Conservation (phyloP, 1,140 invertebrate species). For the Drosophila serrata region DNA sequence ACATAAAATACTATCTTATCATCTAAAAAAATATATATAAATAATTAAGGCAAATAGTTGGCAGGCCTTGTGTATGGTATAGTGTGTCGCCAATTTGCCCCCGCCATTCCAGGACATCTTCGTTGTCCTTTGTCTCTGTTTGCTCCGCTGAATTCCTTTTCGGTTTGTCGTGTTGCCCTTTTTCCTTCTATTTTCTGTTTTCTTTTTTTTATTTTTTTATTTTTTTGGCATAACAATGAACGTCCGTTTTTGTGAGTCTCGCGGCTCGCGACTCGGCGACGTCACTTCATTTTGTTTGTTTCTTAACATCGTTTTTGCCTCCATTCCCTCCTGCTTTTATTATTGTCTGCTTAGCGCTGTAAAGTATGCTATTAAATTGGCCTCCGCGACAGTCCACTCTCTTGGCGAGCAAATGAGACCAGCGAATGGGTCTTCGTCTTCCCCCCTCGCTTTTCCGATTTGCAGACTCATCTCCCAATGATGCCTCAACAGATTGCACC, state of each 20-base stretch:
- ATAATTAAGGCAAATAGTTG: neutral
- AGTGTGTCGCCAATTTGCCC: constrained; percentile 21
- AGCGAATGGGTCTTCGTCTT: neutral
- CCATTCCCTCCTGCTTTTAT: constrained; percentile 23
- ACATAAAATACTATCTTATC: too few relatives aligned
- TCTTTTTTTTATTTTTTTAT: too few relatives aligned
- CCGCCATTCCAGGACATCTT: neutral
- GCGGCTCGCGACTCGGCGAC: constrained; percentile 44
- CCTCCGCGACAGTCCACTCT: constrained; percentile 30
- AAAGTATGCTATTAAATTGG: constrained; percentile 84
- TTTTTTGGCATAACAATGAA: constrained; percentile 82
- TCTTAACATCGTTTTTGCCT: constrained; percentile 24
- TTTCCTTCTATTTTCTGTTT: too few relatives aligned
- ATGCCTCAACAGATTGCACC: constrained; percentile 66
- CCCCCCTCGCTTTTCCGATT: neutral
- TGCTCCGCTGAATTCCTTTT: constrained; percentile 45
- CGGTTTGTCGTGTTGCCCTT: constrained; percentile 63
- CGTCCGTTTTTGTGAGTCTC: constrained; percentile 66
- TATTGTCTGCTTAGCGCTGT: constrained; percentile 77
- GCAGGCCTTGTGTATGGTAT: neutral
- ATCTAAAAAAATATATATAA: too few relatives aligned
- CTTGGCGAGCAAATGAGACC: constrained; percentile 27
- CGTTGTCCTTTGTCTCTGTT: constrained; percentile 38
- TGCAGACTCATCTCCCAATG: constrained; percentile 39
- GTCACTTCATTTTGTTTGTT: constrained; percentile 83